Base-by-base conservation (phyloP, 2,797 vertebrate species). In the Leuciscus waleckii region DNA sequence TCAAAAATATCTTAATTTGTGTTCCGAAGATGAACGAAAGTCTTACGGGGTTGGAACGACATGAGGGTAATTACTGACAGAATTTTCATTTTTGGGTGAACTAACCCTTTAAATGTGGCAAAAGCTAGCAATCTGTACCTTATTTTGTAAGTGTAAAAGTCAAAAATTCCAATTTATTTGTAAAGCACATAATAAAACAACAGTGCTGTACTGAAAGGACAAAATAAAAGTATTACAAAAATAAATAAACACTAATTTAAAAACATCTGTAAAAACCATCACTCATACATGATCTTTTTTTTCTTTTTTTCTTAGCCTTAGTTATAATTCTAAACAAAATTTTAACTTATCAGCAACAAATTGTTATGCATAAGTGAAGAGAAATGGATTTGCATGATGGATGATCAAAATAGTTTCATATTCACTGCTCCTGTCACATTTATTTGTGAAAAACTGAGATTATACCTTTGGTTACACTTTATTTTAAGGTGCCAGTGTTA, bases 21-120 rank as follows among this genome's bases (percentile, higher is more conserved):
- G 35, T 35, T 35, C 35, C 0, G 35, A 35, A 35, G 35, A 35
- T 35, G 35, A 35, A 35, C 35, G 35, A 35, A 35, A 35, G 35
- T 35, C 0, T 35, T 35, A 1, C 4, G 5, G 35, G 35, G 35
- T 5, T 35, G 35, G 5, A 35, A 35, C 35, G 5, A 35, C 35
- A 35, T 35, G 35, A 35, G 35, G 35, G 35, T 5, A 35, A 35
- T 35, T 35, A 35, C 35, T 35, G 35, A 35, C 35, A 35, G 35
- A 35, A 35, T 35, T 35, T 35, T 5, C 4, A 35, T 35, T 35
- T 35, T 35, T 35, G 35, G 35, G 35, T 35, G 35, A 35, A 35
- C 35, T 5, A 35, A 35, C 35, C 35, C 35, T 35, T 35, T 35
- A 35, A 79, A 89, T 88, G 88, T 70, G 21, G 8, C 8, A 17